Evolutionary conservation across 2,888 invertebrate species (phyloP), one percentile per base, ranked within the genome.

Genomic region (Ischnura elegans): DNA sequence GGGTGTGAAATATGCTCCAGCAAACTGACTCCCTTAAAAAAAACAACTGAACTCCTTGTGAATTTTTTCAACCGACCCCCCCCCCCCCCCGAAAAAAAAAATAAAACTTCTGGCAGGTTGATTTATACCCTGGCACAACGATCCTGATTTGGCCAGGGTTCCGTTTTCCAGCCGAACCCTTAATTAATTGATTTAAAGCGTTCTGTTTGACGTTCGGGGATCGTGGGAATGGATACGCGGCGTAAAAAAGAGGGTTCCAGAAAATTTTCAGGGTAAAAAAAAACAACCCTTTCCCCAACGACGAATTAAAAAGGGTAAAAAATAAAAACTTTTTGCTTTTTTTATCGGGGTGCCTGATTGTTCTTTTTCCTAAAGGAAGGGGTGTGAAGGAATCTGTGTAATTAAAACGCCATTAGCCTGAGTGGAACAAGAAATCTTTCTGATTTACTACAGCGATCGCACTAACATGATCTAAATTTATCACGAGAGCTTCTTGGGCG

Each of bases 141-240:
- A 5, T 61, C 8, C 19, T 6, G 76, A 36, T n/a, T n/a, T 25
- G 66, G 66, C 19, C 19, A 76, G 76, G 76, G 76, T 47, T 5
- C 6, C 5, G 29, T 76, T n/a, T 19, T 76, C 10, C 36, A 36
- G 0, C 13, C 2, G 36, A 36, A 36, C 36, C 76, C 76, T 61
- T 76, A 76, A 76, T 76, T 76, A 36, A 76, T 76, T 76, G 76
- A 76, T 76, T 76, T 76, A 76, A 76, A 8, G 76, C 76, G 36
- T 76, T n/a, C 76, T 36, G 76, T 76, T 36, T 29, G 76, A 76
- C 76, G 76, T n/a, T 6, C 4, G 10, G 61, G 76, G 25, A 76
- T 76, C 76, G 76, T 51, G 51, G 51, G 13, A 51, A 51, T 19
- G 51, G 51, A 19, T 10, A 51, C 51, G 47, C 13, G n/a, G n/a